These are phyloP conservation scores for Papilio xuthus DNA, from an alignment of 1,140 invertebrate species.

Conservation along the genomic window DNA sequence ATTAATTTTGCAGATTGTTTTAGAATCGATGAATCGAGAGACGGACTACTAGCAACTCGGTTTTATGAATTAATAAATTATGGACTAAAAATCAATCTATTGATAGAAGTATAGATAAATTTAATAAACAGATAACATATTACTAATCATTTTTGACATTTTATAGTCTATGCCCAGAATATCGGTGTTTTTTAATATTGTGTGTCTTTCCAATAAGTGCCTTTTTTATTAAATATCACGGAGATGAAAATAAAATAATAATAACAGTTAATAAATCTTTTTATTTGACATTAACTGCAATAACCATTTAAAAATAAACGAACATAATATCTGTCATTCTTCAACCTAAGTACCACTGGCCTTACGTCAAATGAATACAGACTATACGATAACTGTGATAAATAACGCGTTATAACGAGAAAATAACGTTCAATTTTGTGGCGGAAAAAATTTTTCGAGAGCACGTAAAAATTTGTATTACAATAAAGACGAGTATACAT, in stretches of 20 bases:
- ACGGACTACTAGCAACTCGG: background rate
- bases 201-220: too few species aligned
- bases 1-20: too few species aligned
- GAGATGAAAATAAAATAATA: background rate
- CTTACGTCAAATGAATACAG: slow-evolving; percentile 15
- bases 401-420: slow-evolving; percentile 23
- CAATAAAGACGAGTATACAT: too few species aligned
- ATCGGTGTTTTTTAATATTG: too few species aligned
- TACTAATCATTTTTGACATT: too few species aligned
- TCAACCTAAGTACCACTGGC: background rate
- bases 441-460: slow-evolving; percentile 1
- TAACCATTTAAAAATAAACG: background rate
- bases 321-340: background rate
- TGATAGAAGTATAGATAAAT: too few species aligned
- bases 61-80: background rate
- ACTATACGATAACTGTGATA: slow-evolving; percentile 10
- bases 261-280: background rate
- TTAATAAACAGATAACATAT: too few species aligned
- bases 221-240: too few species aligned
- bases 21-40: too few species aligned
- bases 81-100: too few species aligned
- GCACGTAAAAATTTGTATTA: slow-evolving; percentile 44
- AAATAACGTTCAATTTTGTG: slow-evolving; percentile 32
- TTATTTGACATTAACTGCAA: background rate
- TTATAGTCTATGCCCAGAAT: too few species aligned